These are phyloP conservation scores for Drosophila vallismaia DNA, from an alignment of 2,888 invertebrate genomes.

Conservation along the genomic window DNA sequence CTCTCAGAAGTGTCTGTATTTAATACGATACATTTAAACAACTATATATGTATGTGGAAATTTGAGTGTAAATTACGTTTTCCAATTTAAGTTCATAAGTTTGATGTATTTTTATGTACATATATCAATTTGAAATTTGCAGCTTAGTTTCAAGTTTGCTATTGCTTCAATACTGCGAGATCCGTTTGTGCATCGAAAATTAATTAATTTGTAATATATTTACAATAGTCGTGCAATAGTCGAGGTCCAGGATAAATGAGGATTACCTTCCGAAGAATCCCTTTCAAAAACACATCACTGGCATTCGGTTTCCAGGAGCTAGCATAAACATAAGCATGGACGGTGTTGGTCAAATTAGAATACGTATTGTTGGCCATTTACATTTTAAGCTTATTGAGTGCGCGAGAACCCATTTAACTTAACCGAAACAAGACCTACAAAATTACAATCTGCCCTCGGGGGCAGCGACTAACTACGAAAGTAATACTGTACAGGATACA, in stretches of 20 bases:
- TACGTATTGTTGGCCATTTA: conserved; percentile 63
- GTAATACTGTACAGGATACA: conserved; percentile 74
- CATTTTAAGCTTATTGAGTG: conserved; percentile 26
- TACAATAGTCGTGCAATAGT: conserved; percentile 43
- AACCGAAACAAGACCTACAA: conserved; percentile 21
- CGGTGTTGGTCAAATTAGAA: conserved; percentile 55
- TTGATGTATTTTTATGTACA: conserved; percentile 45
- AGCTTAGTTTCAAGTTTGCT: conserved; percentile 26
- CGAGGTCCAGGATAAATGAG: conserved; percentile 17
- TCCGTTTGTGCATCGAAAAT: conserved; percentile 58
- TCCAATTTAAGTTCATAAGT: conserved; percentile 25
- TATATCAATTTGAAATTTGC: conserved; percentile 33
- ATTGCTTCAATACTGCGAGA: conserved; percentile 66
- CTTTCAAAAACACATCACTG: conserved; percentile 2
- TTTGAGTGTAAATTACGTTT: conserved; percentile 45
- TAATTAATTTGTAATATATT: conserved; percentile 50
- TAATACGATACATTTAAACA: conserved; percentile 53
- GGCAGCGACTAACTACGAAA: conserved; percentile 69
- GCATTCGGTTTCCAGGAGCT: conserved; percentile 10
- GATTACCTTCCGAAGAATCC: neutral
- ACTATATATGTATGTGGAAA: conserved; percentile 31
- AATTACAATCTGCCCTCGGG: conserved; percentile 18
- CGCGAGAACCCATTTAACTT: conserved; percentile 12
- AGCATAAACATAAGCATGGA: conserved; percentile 50
- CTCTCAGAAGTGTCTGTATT: conserved; percentile 56